Evolutionary conservation across 1,140 invertebrate species (phyloP), one percentile per base, ranked within the genome.

Genomic region (Pseudomyrmex pallidus): DNA sequence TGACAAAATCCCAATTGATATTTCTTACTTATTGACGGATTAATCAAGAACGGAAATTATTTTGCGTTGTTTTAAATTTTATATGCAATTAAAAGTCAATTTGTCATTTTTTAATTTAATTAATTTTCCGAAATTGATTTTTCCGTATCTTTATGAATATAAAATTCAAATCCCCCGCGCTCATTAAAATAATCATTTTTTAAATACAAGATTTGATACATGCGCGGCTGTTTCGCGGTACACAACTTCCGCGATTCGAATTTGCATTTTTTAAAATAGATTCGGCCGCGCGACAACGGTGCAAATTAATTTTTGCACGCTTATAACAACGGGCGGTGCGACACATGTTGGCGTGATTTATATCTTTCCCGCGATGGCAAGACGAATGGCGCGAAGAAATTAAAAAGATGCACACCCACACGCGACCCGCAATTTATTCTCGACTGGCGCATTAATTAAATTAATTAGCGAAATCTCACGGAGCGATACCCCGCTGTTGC

Each of bases 281-380:
- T 70, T 48, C 44, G 64, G 20, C 76, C 66, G 44, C 13, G 15
- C 66, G 13, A 54, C 66, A 35, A 20, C 66, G 54, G 66, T 13
- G 76, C 66, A 80, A 80, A 80, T 80, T 80, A 80, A 80, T 80
- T 80, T 80, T 80, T 80, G 66, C 66, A 80, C 76, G 76, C 76
- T 80, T 72, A 80, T 80, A 80, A 70, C 76, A 48, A 80, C 66
- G 67, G 76, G 64, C 64, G 76, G 66, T 70, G 70, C 76, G 76
- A 78, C 76, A 78, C 52, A 35, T 35, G 76, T 50, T 48, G 76
- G 76, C 54, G 76, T 80, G 76, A 80, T 80, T 80, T 80, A 80
- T 80, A 72, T 50, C 22, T 44, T 66, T n/a, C n/a, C 76, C 54
- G 54, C 46, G 76, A 70, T 59, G 76, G 76, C 76, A 80, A 80